These are phyloP conservation scores for Cotesia typhae DNA, from an alignment of 1,140 invertebrate species.

Conservation along the genomic window DNA sequence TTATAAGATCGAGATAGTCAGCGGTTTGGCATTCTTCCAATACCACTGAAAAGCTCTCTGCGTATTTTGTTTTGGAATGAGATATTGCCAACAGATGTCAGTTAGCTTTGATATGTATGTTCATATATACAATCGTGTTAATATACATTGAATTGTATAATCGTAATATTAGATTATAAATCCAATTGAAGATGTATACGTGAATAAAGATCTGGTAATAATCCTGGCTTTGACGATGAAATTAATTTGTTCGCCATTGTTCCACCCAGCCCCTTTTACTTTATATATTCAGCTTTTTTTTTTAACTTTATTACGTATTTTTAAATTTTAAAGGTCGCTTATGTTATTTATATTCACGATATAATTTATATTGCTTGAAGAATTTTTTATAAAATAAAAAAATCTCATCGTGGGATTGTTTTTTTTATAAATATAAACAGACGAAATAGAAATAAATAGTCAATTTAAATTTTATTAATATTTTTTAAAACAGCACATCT, in stretches of 20 bases:
- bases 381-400: not conserved
- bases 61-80: constrained; percentile 44
- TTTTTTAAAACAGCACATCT: too few relatives aligned
- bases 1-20: constrained; percentile 18
- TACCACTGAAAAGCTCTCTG: constrained; percentile 26
- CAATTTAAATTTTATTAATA: too few relatives aligned
- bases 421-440: too few relatives aligned
- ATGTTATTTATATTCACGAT: not conserved
- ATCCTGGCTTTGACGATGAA: not conserved
- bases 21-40: constrained; percentile 35
- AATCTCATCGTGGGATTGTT: too few relatives aligned
- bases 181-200: not conserved
- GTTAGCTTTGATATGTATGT: constrained; percentile 8
- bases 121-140: not conserved
- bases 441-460: too few relatives aligned
- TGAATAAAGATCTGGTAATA: not conserved
- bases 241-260: not conserved
- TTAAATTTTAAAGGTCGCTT: not conserved
- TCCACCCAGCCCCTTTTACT: not conserved
- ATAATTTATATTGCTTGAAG: not conserved
- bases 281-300: too few relatives aligned
- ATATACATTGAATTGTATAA: not conserved
- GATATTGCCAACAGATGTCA: constrained; percentile 46
- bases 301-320: too few relatives aligned
- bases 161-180: not conserved